These are phyloP conservation scores for Linnaemya tessellans DNA, from an alignment of 2,888 invertebrate genomes.

Conservation along the genomic window DNA sequence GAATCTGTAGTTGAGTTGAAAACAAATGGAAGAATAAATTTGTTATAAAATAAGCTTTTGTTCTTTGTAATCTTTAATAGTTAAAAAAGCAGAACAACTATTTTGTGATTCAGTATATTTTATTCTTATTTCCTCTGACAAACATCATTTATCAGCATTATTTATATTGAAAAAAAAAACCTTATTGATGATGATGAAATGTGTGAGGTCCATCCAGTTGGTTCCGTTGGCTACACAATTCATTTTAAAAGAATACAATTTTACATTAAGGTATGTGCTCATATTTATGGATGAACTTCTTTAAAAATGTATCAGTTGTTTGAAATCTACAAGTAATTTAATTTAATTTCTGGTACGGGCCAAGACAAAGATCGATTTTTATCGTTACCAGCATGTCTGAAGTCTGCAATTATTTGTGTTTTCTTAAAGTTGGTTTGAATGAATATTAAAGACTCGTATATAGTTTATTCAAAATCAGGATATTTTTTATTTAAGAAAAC, in stretches of 20 bases:
- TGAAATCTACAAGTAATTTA: constrained; percentile 30
- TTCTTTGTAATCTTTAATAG: not conserved
- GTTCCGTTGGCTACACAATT: not conserved
- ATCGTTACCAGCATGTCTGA: not conserved
- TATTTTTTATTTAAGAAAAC: no score
- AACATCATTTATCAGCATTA: constrained; percentile 47
- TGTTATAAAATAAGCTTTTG: constrained; percentile 16
- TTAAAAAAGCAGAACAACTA: not conserved
- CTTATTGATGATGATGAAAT: not conserved
- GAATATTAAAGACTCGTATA: not conserved
- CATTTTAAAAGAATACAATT: not conserved
- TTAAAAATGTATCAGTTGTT: constrained; percentile 31
- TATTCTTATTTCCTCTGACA: not conserved
- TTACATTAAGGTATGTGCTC: not conserved
- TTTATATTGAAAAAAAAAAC: not conserved
- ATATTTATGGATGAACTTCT: constrained; percentile 27
- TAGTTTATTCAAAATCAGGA: no score
- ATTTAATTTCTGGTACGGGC: not conserved
- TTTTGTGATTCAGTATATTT: not conserved
- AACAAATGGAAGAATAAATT: constrained; percentile 5
- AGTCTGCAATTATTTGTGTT: not conserved
- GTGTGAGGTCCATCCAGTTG: constrained; percentile 44
- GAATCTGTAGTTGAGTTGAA: constrained; percentile 14
- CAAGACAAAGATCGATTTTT: not conserved
- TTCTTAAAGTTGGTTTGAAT: not conserved